Conservation (phyloP, 2,113 vertebrate species). For the Seriola dumerili region DNA sequence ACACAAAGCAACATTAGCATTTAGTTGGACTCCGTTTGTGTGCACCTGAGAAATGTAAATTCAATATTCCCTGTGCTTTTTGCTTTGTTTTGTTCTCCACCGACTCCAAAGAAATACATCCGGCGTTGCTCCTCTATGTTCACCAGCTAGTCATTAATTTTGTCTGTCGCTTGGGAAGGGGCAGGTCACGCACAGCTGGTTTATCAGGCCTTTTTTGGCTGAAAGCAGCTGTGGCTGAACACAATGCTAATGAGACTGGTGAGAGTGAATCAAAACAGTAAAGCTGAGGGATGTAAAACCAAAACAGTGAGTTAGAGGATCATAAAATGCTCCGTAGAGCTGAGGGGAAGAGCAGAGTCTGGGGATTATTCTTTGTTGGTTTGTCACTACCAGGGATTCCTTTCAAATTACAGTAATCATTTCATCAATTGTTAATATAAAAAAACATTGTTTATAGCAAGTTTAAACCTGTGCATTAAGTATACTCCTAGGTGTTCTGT, state of each 20-base stretch:
- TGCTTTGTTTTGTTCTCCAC: background rate
- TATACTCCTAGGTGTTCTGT: background rate
- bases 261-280: background rate
- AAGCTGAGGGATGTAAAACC: background rate
- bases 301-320: background rate
- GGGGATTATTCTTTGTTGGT: background rate
- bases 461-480: background rate
- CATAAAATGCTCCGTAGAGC: background rate
- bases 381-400: background rate
- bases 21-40: background rate
- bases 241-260: background rate
- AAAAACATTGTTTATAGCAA: background rate
- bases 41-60: background rate
- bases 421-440: background rate
- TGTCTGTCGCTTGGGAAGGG: background rate
- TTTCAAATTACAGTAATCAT: background rate
- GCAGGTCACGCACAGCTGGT: background rate
- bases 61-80: background rate
- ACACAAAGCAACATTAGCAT: background rate
- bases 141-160: background rate
- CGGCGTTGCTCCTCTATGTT: background rate
- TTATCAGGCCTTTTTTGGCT: background rate
- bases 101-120: background rate
- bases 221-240: background rate
- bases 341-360: background rate